A percentile compares a stretch with the other conserved stretches of the same genome.
Conservation (phyloP, 2,888 invertebrate species). For the Drosophila helvetica region DNA sequence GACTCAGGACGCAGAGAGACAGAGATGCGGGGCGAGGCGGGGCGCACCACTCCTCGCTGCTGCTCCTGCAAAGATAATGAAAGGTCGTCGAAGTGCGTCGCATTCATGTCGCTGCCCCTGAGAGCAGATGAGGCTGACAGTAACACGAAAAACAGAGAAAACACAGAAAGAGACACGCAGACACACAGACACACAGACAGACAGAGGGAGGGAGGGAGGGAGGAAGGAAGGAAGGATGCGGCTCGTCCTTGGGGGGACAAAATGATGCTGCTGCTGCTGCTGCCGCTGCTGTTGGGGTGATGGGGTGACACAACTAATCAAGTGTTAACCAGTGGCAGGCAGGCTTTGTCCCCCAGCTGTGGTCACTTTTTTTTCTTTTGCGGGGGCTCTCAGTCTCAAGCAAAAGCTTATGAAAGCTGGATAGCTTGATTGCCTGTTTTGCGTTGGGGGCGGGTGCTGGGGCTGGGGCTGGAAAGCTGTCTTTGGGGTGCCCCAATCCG, state of each 20-base stretch:
- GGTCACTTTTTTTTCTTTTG: not conserved
- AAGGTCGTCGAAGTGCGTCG: constrained; percentile 80
- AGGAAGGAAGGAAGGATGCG: not conserved
- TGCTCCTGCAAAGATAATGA: constrained; percentile 67
- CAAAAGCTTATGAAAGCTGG: not conserved
- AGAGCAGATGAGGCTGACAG: constrained; percentile 42
- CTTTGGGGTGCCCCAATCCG: no score
- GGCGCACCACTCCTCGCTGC: not conserved
- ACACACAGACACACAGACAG: not conserved
- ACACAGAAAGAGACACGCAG: constrained; percentile 24
- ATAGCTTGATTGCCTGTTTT: no score
- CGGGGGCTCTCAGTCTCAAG: not conserved
- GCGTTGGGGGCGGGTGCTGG: no score
- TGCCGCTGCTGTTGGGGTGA: constrained; percentile 4
- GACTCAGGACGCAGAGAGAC: constrained; percentile 11
- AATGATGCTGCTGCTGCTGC: constrained; percentile 2
- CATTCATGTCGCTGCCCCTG: constrained; percentile 54
- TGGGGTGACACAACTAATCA: constrained; percentile 56
- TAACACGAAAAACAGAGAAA: constrained; percentile 33
- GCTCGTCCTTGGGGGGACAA: constrained; percentile 41
- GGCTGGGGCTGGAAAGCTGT: no score
- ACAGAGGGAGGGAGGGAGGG: not conserved
- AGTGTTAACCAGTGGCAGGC: constrained; percentile 54
- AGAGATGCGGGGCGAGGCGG: constrained; percentile 1
- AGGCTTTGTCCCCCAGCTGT: not conserved